Evolutionary conservation across 2,888 invertebrate genomes (phyloP).

Genomic region (Dichetophora obliterata): DNA sequence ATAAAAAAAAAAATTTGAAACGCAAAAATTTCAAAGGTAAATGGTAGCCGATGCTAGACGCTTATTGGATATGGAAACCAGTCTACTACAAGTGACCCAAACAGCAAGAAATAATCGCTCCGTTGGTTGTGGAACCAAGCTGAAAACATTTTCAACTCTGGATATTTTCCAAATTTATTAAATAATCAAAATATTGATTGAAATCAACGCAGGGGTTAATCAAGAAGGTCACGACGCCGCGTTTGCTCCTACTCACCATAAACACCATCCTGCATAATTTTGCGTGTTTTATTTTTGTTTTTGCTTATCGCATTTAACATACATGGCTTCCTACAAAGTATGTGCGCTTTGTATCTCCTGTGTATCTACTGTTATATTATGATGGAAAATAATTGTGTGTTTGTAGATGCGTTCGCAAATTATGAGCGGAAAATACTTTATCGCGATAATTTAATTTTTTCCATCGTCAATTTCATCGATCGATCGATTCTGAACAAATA

Average conservation of each 20-base stretch:
- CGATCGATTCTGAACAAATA: constrained; percentile 25
- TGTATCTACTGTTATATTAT: neutral
- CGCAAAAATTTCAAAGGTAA: too few relatives aligned
- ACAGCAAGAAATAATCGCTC: too few relatives aligned
- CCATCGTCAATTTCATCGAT: constrained; percentile 4
- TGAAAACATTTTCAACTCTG: constrained; percentile 34
- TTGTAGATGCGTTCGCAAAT: constrained; percentile 17
- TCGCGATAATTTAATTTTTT: constrained; percentile 19
- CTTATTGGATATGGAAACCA: too few relatives aligned
- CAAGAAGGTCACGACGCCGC: constrained; percentile 44
- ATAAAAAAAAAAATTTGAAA: too few relatives aligned
- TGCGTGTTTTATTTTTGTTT: neutral
- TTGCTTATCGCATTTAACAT: neutral
- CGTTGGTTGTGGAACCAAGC: neutral
- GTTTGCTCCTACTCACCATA: constrained; percentile 4
- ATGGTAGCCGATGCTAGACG: too few relatives aligned
- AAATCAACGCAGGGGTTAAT: constrained; percentile 49
- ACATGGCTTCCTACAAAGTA: neutral
- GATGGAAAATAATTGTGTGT: constrained; percentile 3
- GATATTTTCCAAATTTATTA: constrained; percentile 51
- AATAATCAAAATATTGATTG: constrained; percentile 46
- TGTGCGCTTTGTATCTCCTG: neutral
- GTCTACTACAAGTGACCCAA: too few relatives aligned
- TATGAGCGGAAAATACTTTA: constrained; percentile 13
- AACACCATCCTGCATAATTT: neutral